Base-by-base conservation (phyloP, 2,113 vertebrate genomes). In the Corythornis cristatus region DNA sequence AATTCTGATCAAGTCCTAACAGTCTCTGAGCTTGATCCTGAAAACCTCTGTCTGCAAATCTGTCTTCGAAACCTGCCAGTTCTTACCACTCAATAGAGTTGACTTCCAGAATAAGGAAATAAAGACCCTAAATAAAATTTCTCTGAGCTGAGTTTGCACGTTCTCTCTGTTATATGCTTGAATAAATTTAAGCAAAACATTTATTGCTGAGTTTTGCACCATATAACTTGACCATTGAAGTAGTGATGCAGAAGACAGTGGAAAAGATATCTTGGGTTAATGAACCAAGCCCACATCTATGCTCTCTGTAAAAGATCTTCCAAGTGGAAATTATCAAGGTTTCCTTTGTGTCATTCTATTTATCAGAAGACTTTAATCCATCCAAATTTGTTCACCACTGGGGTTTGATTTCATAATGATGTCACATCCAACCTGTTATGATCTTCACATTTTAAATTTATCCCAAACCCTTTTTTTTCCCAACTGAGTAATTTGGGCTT, bases 61-160 rank as follows among this genome's bases (percentile, higher is more conserved):
- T 79, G 40, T 73, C 48, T 20, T 73, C 51, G 87, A 76, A 84
- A 83, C 73, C 60, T 83, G 15, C 60, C 26, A 20, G 16, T 35
- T 83, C 74, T 88, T 66, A 83, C 20, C 3, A 3, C 57, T 82
- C 45, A 54, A 26, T 33, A 15, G 29, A 74, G 20, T 42, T 94
- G 86, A 65, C 48, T 72, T 74, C 42, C 60, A 71, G 51, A 87
- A 43, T 74, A 65, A 86, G 56, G 51, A 91, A 94, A 87, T 74
- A 43, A 77, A 80, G 79, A 81, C 40, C 64, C 86, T 91, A 88
- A 89, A 92, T 74, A 82, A 94, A 77, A 87, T 88, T 68, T 89
- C 25, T 83, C n/a, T 37, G 42, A 77, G 67, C 23, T 45, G 51
- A 40, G 12, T 53, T 81, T 80, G 40, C 35, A 83, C 3, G 0